Percentiles rank a stretch among this genome's conserved stretches.
Evolutionary conservation across 2,113 vertebrate genomes (phyloP).

Genomic region (Coregonus clupeaformis): DNA sequence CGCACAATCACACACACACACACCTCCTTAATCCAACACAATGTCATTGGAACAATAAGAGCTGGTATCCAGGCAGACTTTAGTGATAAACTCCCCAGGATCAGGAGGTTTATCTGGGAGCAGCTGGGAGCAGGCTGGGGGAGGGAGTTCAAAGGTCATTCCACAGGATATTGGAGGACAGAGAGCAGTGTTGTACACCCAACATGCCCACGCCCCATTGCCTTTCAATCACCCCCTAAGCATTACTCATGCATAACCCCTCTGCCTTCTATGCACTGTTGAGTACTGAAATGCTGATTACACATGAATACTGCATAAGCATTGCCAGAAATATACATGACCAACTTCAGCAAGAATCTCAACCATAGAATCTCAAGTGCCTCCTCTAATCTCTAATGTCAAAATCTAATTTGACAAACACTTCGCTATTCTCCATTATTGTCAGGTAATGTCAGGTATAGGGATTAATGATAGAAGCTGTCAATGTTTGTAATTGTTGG

Average conservation of each 20-base stretch:
- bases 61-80: constrained; percentile 42
- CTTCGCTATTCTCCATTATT: too few relatives aligned
- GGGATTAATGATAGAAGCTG: too few relatives aligned
- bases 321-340: not conserved
- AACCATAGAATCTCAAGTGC: not conserved
- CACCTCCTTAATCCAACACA: constrained; percentile 19
- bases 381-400: not conserved
- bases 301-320: not conserved
- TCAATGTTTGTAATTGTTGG: too few relatives aligned
- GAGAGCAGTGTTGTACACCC: constrained; percentile 13
- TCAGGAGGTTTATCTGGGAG: constrained; percentile 59
- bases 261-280: not conserved
- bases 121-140: constrained; percentile 20
- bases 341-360: not conserved
- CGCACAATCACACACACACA: constrained; percentile 20
- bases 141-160: constrained; percentile 51
- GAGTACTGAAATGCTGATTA: not conserved
- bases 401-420: not conserved
- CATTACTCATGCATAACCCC: not conserved
- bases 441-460: too few relatives aligned
- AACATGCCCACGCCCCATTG: not conserved
- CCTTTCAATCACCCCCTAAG: not conserved
- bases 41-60: constrained; percentile 57
- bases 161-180: constrained; percentile 43
- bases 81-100: constrained; percentile 52